Conservation (phyloP, 2,113 vertebrate genomes). For the Okapia johnstoni region DNA sequence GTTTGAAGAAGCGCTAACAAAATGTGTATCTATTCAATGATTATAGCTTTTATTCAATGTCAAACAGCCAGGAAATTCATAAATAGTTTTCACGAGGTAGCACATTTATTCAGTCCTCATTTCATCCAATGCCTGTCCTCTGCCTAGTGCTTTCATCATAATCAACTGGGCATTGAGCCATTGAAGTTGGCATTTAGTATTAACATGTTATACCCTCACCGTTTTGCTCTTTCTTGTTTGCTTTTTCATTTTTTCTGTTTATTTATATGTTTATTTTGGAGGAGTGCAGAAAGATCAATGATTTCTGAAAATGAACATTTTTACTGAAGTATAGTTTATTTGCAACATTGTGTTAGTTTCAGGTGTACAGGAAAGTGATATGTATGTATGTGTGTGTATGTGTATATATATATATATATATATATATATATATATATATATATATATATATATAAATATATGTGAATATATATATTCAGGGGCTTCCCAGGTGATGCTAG, state of each 20-base stretch:
- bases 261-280: constrained; percentile 45
- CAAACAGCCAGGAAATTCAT: constrained; percentile 27
- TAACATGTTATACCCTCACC: constrained; percentile 6
- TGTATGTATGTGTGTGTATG: fast-evolving
- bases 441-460: not conserved
- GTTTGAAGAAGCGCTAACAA: constrained; percentile 54
- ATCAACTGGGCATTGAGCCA: constrained; percentile 48
- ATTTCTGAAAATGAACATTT: constrained; percentile 67
- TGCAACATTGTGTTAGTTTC: not conserved
- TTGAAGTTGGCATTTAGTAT: constrained; percentile 50
- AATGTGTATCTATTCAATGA: constrained; percentile 46
- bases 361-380: not conserved
- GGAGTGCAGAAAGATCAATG: constrained; percentile 55
- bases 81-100: not conserved
- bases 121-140: constrained; percentile 51
- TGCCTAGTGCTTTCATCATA: constrained; percentile 25
- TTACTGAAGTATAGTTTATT: not conserved
- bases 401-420: no score
- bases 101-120: not conserved
- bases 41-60: constrained; percentile 33
- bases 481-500: not conserved
- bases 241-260: constrained; percentile 45
- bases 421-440: not conserved
- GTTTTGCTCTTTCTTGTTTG: constrained; percentile 50
- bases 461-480: not conserved